A percentile compares a stretch with the other conserved stretches of the same genome.
phyloP scores from a whole-genome alignment of 2,113 vertebrate species.

The Mellivora capensis region DNA sequence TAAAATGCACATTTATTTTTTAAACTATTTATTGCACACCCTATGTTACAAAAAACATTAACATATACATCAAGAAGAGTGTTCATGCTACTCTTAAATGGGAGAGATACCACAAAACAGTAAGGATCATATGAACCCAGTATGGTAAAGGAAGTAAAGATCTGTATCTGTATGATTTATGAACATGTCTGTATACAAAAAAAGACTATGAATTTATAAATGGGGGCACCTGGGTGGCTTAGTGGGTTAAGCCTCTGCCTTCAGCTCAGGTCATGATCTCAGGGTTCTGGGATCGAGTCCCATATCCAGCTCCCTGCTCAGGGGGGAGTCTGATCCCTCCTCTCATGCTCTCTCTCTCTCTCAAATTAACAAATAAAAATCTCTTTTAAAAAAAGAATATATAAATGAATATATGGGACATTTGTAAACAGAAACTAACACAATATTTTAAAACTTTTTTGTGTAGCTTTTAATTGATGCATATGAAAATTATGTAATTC shows the following conservation, averaged over 20 bases:
- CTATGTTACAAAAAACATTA: not conserved
- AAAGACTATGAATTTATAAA: not conserved
- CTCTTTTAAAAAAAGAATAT: not conserved
- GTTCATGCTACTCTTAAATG: not conserved
- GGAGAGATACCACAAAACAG: not conserved
- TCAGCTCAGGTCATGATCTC: not conserved
- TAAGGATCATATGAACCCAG: not conserved
- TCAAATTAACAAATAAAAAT: not conserved
- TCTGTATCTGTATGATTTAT: not conserved
- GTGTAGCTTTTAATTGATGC: not conserved
- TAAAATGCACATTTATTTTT: not conserved
- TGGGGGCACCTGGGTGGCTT: not conserved
- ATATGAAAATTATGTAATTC: not conserved
- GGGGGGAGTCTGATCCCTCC: not conserved
- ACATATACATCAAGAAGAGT: not conserved
- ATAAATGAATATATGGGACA: not conserved
- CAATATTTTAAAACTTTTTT: not conserved
- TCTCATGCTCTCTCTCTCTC: not conserved
- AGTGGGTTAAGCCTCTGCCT: not conserved
- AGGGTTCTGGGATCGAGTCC: not conserved
- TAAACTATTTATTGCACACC: not conserved
- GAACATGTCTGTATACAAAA: not conserved
- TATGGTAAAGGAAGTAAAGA: not conserved
- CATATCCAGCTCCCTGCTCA: not conserved
- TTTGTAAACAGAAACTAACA: not conserved